phyloP scores from a whole-genome alignment of 2,888 invertebrate genomes.

The Shargacucullia verbasci region DNA sequence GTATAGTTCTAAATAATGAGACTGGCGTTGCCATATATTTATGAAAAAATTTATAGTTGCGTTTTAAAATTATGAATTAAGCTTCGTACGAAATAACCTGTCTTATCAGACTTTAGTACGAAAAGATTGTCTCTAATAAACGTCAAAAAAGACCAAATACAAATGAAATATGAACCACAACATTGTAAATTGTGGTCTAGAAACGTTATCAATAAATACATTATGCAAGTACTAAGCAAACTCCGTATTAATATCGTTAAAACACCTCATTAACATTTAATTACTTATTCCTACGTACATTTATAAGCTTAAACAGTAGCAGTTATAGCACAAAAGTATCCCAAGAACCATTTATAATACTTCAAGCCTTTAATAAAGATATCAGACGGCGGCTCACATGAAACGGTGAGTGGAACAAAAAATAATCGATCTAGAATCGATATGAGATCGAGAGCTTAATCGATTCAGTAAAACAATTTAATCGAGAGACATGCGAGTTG shows the following conservation, averaged over 20 bases:
- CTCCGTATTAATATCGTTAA: slow-evolving; percentile 35
- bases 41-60: too few species aligned
- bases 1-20: too few species aligned
- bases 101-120: too few species aligned
- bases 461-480: slow-evolving; percentile 86
- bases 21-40: too few species aligned
- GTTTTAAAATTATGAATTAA: too few species aligned
- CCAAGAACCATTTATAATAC: slow-evolving; percentile 56
- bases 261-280: slow-evolving; percentile 25
- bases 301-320: slow-evolving; percentile 52
- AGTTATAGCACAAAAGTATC: slow-evolving; percentile 42
- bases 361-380: slow-evolving; percentile 76
- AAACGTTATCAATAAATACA: slow-evolving; percentile 21
- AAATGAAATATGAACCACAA: neutral
- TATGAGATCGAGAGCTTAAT: slow-evolving; percentile 80
- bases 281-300: slow-evolving; percentile 26
- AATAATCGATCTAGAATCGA: slow-evolving; percentile 80
- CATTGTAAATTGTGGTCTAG: neutral
- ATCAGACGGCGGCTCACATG: slow-evolving; percentile 73
- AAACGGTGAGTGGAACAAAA: slow-evolving; percentile 73
- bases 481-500: slow-evolving; percentile 74
- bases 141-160: too few species aligned
- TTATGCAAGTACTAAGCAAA: slow-evolving; percentile 14
- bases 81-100: too few species aligned
- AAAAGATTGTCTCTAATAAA: too few species aligned